Base-by-base conservation (phyloP, 2,113 vertebrate species). In the Oreochromis niloticus region DNA sequence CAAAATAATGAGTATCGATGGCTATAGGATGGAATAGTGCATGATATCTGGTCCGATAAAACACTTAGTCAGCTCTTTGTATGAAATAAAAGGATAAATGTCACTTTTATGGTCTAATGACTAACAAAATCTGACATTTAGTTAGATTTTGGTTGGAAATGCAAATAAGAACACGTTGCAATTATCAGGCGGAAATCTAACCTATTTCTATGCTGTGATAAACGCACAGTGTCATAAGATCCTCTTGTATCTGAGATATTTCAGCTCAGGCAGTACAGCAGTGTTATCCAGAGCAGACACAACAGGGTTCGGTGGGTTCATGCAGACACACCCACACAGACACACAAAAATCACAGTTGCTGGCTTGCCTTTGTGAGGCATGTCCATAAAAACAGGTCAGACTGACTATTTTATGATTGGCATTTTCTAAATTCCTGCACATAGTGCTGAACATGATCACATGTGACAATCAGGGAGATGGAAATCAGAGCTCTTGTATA, bases 351-450 rank as follows among this genome's bases (percentile, higher is more conserved):
- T 75, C 68, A 75, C 41, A 48, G 41, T 30, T 75, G 59, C 57
- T 41, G 17, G 61, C 36, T 78, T 85, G 71, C 80, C 87, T 86
- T 56, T 87, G 36, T 83, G 86, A 71, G 48, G 56, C 32, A 7
- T 30, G 27, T 85, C 17, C 17, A 32, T 13, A 43, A 71, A 93
- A 92, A 57, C 81, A 87, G 80, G 87, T 90, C 85, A 88, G 13
- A 41, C 32, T 16, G 43, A 7, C 4, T 79, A 17, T 87, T 79
- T 83, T 79, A 11, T 85, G 24, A 3, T 48, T 81, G 79, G 11
- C 1, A 55, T 48, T 84, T 66, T 63, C 19, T 63, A 82, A 52
- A 87, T 61, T 82, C 43, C 24, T 39, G 39, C 22, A 34, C 41
- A 34, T 22, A 36, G 1, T 16, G 27, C 3, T 71, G 30, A 39